Percentiles rank a stretch among this genome's conserved stretches.
Conservation (phyloP, 2,797 vertebrate species). For the Sebastes nivosus region DNA sequence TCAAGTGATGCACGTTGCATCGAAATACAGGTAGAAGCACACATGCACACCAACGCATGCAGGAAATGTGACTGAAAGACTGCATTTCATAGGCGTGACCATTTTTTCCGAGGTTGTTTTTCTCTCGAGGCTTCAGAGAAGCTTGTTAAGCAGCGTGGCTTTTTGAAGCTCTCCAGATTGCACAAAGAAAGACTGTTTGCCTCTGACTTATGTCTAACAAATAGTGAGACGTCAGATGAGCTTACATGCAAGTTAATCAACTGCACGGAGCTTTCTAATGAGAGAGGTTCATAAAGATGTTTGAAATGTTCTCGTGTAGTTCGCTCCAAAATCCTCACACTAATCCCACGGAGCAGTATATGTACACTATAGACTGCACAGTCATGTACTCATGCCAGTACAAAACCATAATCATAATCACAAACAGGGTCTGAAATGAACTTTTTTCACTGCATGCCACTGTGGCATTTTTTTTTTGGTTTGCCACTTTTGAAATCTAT, state of each 20-base stretch:
- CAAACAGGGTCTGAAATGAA: no score
- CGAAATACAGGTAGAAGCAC: background rate
- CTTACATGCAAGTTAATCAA: background rate
- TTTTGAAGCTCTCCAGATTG: background rate
- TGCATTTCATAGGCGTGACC: background rate
- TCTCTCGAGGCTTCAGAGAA: background rate
- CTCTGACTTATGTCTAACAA: constrained; percentile 1
- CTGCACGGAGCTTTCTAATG: background rate
- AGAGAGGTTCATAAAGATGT: constrained; percentile 5
- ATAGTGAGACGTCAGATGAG: constrained; percentile 5
- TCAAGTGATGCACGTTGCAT: background rate
- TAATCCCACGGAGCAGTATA: background rate
- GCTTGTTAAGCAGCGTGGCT: background rate
- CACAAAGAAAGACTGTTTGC: constrained; percentile 25
- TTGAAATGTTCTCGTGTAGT: background rate
- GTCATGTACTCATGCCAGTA: background rate
- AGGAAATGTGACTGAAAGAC: background rate
- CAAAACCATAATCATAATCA: background rate
- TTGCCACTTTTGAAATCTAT: no score
- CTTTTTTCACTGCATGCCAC: no score
- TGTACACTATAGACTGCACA: background rate
- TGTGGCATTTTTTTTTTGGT: no score
- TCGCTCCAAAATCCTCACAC: background rate
- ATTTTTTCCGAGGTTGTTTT: background rate
- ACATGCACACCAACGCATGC: background rate